These are phyloP conservation scores for Aphodius granarius DNA, from an alignment of 2,888 invertebrate genomes.

Conservation along the genomic window DNA sequence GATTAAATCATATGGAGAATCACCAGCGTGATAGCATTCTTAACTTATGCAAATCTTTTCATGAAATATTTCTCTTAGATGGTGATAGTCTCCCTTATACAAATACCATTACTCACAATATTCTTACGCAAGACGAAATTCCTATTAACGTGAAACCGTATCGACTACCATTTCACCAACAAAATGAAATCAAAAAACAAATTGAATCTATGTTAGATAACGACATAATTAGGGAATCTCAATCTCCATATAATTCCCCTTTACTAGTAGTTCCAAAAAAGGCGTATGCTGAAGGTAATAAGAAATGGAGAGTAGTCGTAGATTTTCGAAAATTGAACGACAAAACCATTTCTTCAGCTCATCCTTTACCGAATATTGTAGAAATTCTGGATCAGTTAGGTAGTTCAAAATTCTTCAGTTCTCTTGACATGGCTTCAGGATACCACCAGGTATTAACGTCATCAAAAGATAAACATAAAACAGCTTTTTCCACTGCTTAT, in stretches of 20 bases:
- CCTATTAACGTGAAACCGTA: conserved; percentile 13
- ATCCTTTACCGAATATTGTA: conserved; percentile 36
- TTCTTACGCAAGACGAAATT: conserved; percentile 12
- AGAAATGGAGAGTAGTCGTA: conserved; percentile 33
- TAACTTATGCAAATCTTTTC: conserved; percentile 13
- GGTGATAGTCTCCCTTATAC: conserved; percentile 12
- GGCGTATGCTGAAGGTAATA: conserved; percentile 31
- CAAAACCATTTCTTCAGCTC: conserved; percentile 38
- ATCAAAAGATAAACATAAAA: conserved; percentile 29
- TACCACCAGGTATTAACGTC: conserved; percentile 29
- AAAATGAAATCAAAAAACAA: conserved; percentile 17
- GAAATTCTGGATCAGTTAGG: conserved; percentile 40
- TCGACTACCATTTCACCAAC: conserved; percentile 13
- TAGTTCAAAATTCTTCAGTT: conserved; percentile 30
- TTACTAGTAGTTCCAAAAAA: conserved; percentile 45
- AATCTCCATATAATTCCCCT: conserved; percentile 32
- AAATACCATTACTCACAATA: conserved; percentile 8
- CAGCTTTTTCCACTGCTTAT: conserved; percentile 34
- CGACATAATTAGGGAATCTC: conserved; percentile 2
- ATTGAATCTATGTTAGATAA: conserved; percentile 13
- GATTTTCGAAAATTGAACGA: conserved; percentile 38
- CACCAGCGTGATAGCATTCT: not conserved
- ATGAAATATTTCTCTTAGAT: conserved; percentile 18
- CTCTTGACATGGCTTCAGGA: conserved; percentile 31
- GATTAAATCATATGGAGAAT: conserved; percentile 1